Conservation (phyloP, 2,888 invertebrate genomes). For the Acleris cristana region DNA sequence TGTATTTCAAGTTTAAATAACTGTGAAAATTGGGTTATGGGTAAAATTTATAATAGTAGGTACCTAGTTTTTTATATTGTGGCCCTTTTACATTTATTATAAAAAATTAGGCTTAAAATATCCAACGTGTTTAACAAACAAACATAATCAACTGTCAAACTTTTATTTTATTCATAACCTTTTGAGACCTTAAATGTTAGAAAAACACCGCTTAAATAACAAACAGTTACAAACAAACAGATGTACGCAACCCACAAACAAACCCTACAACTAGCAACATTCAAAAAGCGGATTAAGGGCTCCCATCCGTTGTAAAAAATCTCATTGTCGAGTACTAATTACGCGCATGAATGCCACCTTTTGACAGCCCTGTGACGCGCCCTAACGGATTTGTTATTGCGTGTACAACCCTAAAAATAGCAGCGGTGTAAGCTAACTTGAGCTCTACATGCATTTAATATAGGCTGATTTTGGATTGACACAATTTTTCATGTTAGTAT, state of each 20-base stretch:
- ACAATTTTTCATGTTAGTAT: neutral
- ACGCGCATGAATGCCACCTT: constrained; percentile 37
- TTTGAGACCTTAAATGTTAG: neutral
- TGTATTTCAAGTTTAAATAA: no score
- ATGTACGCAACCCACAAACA: constrained; percentile 16
- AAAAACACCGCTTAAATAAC: neutral
- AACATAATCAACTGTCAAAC: no score
- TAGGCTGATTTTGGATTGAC: constrained; percentile 6
- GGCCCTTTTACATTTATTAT: no score
- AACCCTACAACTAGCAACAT: constrained; percentile 14
- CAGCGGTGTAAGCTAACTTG: neutral
- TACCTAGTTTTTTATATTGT: no score
- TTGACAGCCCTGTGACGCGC: constrained; percentile 37
- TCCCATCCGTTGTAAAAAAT: constrained; percentile 31
- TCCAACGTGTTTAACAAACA: no score
- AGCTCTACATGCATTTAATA: neutral
- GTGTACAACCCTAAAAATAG: constrained; percentile 30
- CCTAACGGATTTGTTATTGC: constrained; percentile 34
- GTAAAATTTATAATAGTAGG: no score
- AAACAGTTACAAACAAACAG: neutral
- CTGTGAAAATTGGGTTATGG: no score
- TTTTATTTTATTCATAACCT: neutral
- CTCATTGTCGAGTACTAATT: constrained; percentile 36
- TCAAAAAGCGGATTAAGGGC: constrained; percentile 25
- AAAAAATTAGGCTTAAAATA: no score